phyloP scores from a whole-genome alignment of 2,113 vertebrate genomes.

The Petrocephalus zakoni region DNA sequence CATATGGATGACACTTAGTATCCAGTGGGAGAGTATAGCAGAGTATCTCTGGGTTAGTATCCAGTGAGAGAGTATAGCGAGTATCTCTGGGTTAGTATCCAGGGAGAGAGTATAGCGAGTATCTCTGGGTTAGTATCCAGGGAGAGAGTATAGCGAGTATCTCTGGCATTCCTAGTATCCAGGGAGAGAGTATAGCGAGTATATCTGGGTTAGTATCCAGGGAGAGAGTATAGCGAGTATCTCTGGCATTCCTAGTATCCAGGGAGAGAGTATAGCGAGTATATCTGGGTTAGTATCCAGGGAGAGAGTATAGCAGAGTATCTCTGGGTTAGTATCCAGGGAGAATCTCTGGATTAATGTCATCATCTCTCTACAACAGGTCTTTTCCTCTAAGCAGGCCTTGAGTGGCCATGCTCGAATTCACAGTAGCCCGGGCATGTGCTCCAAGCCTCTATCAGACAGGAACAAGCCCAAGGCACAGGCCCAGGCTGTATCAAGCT shows the following conservation, averaged over 20 bases:
- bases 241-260: background rate
- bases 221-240: background rate
- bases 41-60: background rate
- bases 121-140: background rate
- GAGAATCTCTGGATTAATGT: background rate
- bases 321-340: background rate
- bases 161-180: background rate
- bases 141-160: background rate
- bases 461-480: slow-evolving; percentile 57
- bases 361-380: slow-evolving; percentile 47
- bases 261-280: background rate
- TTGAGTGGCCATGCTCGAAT: slow-evolving; percentile 70
- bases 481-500: slow-evolving; percentile 63
- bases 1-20: background rate
- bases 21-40: background rate
- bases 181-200: background rate
- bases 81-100: background rate
- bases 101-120: background rate
- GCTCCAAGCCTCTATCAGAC: slow-evolving; percentile 38
- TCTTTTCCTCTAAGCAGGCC: slow-evolving; percentile 73
- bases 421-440: slow-evolving; percentile 61
- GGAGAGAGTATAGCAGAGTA: background rate
- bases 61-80: background rate
- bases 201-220: background rate
- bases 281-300: background rate